Percentiles rank a stretch among this genome's conserved stretches.
phyloP scores from a whole-genome alignment of 2,888 invertebrate species.

The Tanytarsus gracilentus region DNA sequence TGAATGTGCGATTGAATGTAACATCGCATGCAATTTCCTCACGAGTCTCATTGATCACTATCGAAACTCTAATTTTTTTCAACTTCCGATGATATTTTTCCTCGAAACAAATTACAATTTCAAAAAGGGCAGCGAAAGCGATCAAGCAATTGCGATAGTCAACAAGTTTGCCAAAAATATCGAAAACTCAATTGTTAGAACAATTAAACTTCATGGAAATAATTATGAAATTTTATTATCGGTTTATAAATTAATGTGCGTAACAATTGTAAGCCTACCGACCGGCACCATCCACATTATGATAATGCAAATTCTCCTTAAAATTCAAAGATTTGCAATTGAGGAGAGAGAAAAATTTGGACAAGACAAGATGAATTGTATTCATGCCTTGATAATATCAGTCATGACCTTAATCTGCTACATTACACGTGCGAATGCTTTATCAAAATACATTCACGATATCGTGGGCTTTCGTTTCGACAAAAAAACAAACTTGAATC shows the following conservation, averaged over 20 bases:
- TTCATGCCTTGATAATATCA: slow-evolving; percentile 52
- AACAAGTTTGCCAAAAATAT: background rate
- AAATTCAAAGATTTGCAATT: slow-evolving; percentile 50
- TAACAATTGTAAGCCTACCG: slow-evolving; percentile 51
- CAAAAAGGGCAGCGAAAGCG: slow-evolving; percentile 39
- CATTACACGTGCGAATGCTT: slow-evolving; percentile 49
- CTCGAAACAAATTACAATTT: slow-evolving; percentile 43
- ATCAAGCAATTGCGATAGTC: slow-evolving; percentile 29
- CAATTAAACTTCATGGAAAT: slow-evolving; percentile 44
- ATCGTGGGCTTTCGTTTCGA: slow-evolving; percentile 50
- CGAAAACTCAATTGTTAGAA: slow-evolving; percentile 36
- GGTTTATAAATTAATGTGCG: slow-evolving; percentile 48
- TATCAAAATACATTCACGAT: slow-evolving; percentile 51
- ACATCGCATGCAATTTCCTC: slow-evolving; percentile 49
- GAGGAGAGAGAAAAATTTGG: slow-evolving; percentile 39
- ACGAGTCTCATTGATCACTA: slow-evolving; percentile 50
- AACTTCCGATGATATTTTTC: slow-evolving; percentile 47
- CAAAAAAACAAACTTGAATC: slow-evolving; percentile 55
- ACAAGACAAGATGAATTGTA: slow-evolving; percentile 42
- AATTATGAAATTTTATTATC: slow-evolving; percentile 47
- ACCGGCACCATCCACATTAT: slow-evolving; percentile 53
- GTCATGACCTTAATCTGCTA: slow-evolving; percentile 55
- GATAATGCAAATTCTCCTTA: slow-evolving; percentile 50
- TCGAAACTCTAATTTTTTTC: slow-evolving; percentile 44
- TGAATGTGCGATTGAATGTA: slow-evolving; percentile 43